Evolutionary conservation across 1,140 invertebrate species (phyloP).

Genomic region (Listronotus bonariensis): DNA sequence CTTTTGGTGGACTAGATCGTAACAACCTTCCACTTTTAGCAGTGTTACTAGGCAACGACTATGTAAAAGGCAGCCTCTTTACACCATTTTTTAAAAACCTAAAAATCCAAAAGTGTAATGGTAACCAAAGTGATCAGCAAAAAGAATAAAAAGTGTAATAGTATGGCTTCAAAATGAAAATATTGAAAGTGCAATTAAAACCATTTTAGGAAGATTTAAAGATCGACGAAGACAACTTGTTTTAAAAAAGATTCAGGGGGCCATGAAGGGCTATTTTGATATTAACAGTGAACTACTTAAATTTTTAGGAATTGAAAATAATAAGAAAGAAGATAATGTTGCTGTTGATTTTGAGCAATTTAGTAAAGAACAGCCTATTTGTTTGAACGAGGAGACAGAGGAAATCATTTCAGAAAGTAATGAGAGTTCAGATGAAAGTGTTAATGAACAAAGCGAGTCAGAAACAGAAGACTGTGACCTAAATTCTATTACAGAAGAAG

Average conservation of each 20-base stretch:
- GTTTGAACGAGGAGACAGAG: conserved; percentile 2
- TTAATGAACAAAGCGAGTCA: conserved; percentile 35
- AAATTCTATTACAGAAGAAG: conserved; percentile 28
- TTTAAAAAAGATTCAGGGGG: conserved; percentile 62
- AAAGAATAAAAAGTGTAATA: conserved; percentile 69
- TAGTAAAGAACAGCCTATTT: not conserved
- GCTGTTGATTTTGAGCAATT: conserved; percentile 17
- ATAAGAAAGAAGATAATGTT: conserved; percentile 28
- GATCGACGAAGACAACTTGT: conserved; percentile 60
- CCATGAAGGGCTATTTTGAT: conserved; percentile 66
- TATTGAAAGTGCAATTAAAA: conserved; percentile 69
- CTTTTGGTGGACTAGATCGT: conserved; percentile 68
- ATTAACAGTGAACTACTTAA: conserved; percentile 61
- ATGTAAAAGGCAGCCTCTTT: conserved; percentile 71
- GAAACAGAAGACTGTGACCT: conserved; percentile 27
- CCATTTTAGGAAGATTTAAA: conserved; percentile 66
- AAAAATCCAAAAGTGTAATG: conserved; percentile 64
- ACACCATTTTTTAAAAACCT: conserved; percentile 70
- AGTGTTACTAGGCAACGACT: conserved; percentile 87
- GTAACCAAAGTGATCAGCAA: conserved; percentile 63
- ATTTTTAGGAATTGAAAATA: conserved; percentile 59
- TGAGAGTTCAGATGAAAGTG: conserved; percentile 23
- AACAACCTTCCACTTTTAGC: conserved; percentile 76
- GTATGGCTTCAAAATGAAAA: conserved; percentile 74
- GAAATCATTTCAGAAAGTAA: conserved; percentile 29